Base-by-base conservation (phyloP, 2,797 vertebrate genomes). In the Buceros bicornis region DNA sequence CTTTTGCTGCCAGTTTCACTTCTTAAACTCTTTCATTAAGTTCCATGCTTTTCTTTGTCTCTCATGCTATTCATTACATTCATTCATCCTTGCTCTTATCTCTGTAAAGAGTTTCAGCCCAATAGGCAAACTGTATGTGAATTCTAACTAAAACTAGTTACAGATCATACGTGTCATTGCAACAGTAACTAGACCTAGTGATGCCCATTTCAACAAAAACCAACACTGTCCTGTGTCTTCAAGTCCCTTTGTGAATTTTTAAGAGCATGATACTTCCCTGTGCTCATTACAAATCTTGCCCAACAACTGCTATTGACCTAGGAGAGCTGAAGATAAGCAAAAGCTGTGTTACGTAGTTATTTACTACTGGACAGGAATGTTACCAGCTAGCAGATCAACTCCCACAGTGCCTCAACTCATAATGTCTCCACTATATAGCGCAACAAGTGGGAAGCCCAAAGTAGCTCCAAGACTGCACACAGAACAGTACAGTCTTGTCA, bases 351-450 rank as follows among this genome's bases (percentile, higher is more conserved):
- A 16, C 0, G 2, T 58, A 19, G 50, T 67, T 60, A 18, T 40
- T 22, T 53, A 56, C 85, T 88, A 33, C 9, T 18, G n/a, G 20
- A 50, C 29, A 64, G 20, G 20, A 57, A 60, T 7, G 20, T 19
- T 54, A 74, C 18, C n/a, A 79, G 40, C 21, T 21, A 8, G 20
- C 12, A 69, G 24, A 4, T 47, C 22, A 70, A 10, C 47, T 31
- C 51, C 45, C 47, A 47, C 37, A 64, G 13, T 2, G 33, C 28
- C 26, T 26, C 45, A 42, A 57, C 31, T 83, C 2, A 0, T 22
- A 16, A 51, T 0, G 0, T n/a, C 33, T 43, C 16, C 28, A 29
- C 58, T 51, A 10, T 24, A 29, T 1, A 0, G 22, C 1, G 2
- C 35, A 82, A 71, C 6, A 53, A 33, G 16, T 2, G 13, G 16